These are phyloP conservation scores for Sericinus montela DNA, from an alignment of 2,888 invertebrate genomes.

Conservation along the genomic window DNA sequence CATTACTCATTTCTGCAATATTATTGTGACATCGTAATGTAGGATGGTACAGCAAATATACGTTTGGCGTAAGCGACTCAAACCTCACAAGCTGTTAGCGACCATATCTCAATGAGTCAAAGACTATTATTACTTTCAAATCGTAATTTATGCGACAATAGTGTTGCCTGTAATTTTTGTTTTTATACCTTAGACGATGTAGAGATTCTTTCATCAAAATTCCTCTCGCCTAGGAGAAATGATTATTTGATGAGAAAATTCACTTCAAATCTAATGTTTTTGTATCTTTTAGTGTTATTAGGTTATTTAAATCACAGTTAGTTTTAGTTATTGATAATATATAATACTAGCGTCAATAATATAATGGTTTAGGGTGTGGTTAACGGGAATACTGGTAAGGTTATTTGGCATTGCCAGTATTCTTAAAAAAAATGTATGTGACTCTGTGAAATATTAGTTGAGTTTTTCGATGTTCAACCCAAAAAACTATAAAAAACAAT, in stretches of 20 bases:
- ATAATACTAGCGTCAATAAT: too few species aligned
- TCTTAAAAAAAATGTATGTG: too few species aligned
- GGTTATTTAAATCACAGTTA: too few species aligned
- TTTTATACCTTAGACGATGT: slow-evolving; percentile 10
- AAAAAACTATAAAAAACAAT: too few species aligned
- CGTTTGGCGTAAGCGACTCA: background rate
- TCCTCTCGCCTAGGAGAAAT: slow-evolving; percentile 13
- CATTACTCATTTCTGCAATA: slow-evolving; percentile 29
- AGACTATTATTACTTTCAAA: background rate
- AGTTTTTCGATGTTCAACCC: too few species aligned
- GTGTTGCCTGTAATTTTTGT: slow-evolving; percentile 12
- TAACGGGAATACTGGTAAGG: too few species aligned
- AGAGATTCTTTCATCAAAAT: slow-evolving; percentile 14
- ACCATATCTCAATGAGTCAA: background rate
- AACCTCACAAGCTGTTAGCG: background rate
- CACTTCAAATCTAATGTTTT: too few species aligned
- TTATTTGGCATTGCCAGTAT: too few species aligned
- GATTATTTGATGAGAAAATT: background rate
- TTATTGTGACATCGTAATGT: slow-evolving; percentile 34
- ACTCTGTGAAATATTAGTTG: too few species aligned
- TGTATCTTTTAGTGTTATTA: too few species aligned
- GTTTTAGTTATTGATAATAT: too few species aligned
- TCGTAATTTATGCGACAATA: slow-evolving; percentile 10
- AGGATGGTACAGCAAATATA: slow-evolving; percentile 25
- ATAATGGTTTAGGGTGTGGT: too few species aligned